These are phyloP conservation scores for Temnopleurus reevesii DNA, from an alignment of 53 echinoderm and acorn worm genomes.

Conservation along the genomic window DNA sequence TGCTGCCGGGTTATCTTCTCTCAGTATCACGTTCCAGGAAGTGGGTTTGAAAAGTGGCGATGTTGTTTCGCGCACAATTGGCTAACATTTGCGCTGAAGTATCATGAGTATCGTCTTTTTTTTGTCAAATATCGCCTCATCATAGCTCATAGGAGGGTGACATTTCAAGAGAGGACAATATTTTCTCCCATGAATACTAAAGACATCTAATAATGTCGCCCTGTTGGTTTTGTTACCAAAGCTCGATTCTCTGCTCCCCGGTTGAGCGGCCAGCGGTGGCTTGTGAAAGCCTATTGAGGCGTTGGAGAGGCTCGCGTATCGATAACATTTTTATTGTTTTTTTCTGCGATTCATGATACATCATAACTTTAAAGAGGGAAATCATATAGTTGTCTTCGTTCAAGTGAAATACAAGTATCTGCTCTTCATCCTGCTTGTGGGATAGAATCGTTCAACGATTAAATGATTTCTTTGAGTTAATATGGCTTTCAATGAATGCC, in stretches of 20 bases:
- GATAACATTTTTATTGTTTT: conserved; percentile 21
- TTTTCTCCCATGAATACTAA: conserved; percentile 50
- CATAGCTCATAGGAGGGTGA: too few relatives aligned
- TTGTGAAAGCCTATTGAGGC: neutral
- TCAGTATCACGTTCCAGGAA: conserved; percentile 33
- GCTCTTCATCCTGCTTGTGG: neutral
- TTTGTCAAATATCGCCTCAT: conserved; percentile 24
- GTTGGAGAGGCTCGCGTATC: neutral
- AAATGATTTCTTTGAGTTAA: neutral
- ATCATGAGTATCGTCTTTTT: neutral
- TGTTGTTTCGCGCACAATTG: conserved; percentile 45
- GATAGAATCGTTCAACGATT: neutral
- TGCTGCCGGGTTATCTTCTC: neutral
- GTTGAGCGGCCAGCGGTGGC: neutral
- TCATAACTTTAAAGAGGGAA: neutral
- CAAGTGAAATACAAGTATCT: neutral
- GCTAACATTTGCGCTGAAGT: conserved; percentile 42
- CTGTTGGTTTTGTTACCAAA: conserved; percentile 51
- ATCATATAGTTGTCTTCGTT: neutral
- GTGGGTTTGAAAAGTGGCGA: conserved; percentile 34
- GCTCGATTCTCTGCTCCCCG: neutral
- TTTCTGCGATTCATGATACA: neutral
- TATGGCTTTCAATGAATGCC: too few relatives aligned
- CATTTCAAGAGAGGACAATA: conserved; percentile 39
- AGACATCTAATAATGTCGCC: conserved; percentile 42